Conservation (phyloP, 2,888 invertebrate species). For the Ornithoptera alexandrae region DNA sequence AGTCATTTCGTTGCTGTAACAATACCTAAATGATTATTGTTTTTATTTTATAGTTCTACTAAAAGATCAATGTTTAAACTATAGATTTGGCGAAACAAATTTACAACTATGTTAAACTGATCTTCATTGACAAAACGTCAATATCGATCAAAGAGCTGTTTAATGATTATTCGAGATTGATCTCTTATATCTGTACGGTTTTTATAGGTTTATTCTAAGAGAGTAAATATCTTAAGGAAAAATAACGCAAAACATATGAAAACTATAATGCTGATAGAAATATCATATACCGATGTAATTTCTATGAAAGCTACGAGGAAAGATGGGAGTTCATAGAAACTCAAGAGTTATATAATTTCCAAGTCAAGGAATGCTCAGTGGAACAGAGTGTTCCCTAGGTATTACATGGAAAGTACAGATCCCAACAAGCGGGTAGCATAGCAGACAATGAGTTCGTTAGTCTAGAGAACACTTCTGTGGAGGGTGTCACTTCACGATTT, state of each 20-base stretch:
- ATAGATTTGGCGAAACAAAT: no score
- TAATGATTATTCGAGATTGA: no score
- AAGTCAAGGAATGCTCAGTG: constrained; percentile 22
- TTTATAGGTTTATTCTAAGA: no score
- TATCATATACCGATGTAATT: not conserved
- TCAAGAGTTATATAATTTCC: constrained; percentile 19
- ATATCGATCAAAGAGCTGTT: no score
- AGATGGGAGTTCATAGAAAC: constrained; percentile 6
- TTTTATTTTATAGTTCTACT: no score
- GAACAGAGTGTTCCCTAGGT: constrained; percentile 23
- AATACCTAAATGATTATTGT: no score
- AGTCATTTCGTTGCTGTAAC: no score
- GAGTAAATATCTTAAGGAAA: no score
- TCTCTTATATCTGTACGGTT: no score
- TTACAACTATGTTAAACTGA: no score
- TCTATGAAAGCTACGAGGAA: not conserved
- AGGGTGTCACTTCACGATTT: constrained; percentile 62
- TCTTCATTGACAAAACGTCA: no score
- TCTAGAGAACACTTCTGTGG: constrained; percentile 55
- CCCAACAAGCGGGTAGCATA: constrained; percentile 34
- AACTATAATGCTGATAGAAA: not conserved
- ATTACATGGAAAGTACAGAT: constrained; percentile 30
- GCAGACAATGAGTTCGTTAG: constrained; percentile 74
- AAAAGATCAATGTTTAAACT: no score
- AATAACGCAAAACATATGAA: not conserved